Conservation (phyloP, 1,140 invertebrate genomes). For the Homalodisca vitripennis region DNA sequence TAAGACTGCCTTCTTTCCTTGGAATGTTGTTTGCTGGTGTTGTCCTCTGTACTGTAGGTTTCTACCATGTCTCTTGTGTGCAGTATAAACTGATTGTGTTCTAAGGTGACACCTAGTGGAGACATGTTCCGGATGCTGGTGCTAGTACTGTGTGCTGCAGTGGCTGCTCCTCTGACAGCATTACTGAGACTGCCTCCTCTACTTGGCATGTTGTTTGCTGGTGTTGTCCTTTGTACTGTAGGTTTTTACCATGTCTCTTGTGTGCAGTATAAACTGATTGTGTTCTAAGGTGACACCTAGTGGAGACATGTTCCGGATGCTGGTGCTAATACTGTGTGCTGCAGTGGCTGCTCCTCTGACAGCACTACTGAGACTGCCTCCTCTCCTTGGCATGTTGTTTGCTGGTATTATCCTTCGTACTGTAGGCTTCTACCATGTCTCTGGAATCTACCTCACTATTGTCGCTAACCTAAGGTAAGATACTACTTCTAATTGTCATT, state of each 20-base stretch:
- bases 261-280: too few relatives aligned
- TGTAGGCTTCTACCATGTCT: constrained; percentile 36
- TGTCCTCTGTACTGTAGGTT: constrained; percentile 35
- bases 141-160: constrained; percentile 32
- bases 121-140: constrained; percentile 73
- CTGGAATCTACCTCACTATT: constrained; percentile 36
- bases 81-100: too few relatives aligned
- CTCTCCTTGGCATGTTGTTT: constrained; percentile 42
- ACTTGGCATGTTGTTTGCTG: constrained; percentile 41
- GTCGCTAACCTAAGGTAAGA: constrained; percentile 37
- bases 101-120: constrained; percentile 62
- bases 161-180: constrained; percentile 28
- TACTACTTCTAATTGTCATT: too few relatives aligned
- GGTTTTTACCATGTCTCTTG: constrained; percentile 38
- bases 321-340: constrained; percentile 48
- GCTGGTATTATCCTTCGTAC: constrained; percentile 38
- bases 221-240: constrained; percentile 36
- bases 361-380: constrained; percentile 32
- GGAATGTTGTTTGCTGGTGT: constrained; percentile 42
- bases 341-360: constrained; percentile 32
- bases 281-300: constrained; percentile 57
- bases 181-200: constrained; percentile 37
- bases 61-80: constrained; percentile 38
- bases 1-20: constrained; percentile 38
- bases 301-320: constrained; percentile 74